A percentile compares a stretch with the other conserved stretches of the same genome.
Evolutionary conservation across 2,113 vertebrate genomes (phyloP).

Genomic region (Oostethus manadensis): DNA sequence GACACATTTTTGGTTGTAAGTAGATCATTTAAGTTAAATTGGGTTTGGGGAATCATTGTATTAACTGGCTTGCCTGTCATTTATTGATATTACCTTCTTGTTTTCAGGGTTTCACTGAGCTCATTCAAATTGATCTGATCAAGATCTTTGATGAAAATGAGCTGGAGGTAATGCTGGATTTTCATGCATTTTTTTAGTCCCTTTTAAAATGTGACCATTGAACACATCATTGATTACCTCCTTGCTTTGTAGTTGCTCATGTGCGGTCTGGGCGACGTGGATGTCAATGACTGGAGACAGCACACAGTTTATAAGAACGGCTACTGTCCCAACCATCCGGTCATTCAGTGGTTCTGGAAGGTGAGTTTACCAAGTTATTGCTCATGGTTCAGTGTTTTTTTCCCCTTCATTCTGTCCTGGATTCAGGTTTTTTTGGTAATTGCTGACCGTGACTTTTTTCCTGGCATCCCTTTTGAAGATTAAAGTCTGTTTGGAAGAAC

Average conservation of each 20-base stretch:
- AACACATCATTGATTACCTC: neutral
- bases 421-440: neutral
- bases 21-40: neutral
- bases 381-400: neutral
- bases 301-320: slow-evolving; percentile 96
- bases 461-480: slow-evolving; percentile 54
- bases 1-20: too few species aligned
- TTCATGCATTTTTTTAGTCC: too few species aligned
- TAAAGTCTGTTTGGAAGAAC: slow-evolving; percentile 73
- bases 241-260: slow-evolving; percentile 80
- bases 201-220: neutral
- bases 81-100: neutral
- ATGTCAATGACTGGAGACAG: slow-evolving; percentile 97
- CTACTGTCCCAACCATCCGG: slow-evolving; percentile 95
- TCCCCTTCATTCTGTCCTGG: neutral
- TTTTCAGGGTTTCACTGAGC: slow-evolving; percentile 92
- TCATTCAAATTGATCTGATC: slow-evolving; percentile 91
- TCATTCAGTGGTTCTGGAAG: slow-evolving; percentile 99
- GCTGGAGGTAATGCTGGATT: slow-evolving; percentile 78
- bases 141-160: slow-evolving; percentile 99
- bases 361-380: slow-evolving; percentile 53
- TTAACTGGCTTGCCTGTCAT: neutral
- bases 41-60: neutral
- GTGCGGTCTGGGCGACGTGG: slow-evolving; percentile 95
- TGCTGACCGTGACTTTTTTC: neutral